Base-by-base conservation (phyloP, 2,888 invertebrate species). In the Chouioia cunea region DNA sequence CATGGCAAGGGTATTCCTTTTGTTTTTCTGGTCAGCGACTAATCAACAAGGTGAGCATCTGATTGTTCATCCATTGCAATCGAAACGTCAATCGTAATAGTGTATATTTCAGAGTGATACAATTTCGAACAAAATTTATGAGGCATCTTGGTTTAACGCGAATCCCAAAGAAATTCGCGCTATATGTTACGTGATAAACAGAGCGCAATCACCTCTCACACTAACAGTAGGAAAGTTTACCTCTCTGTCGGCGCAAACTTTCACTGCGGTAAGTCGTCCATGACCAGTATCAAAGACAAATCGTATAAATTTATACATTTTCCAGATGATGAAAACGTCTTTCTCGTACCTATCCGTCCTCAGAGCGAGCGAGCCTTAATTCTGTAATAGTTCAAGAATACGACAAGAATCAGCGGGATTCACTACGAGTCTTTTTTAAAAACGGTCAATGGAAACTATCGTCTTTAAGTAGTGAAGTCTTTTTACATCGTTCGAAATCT, bases 1-100 rank as follows among this genome's bases (percentile, higher is more conserved):
- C 71, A 1, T n/a, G 50, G 27, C 79, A 79, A 20, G 57, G 62
- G 4, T 77, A 77, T 22, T 53, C 78, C 47, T 77, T 74, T n/a
- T 79, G 79, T n/a, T 74, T 74, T 15, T 74, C 70, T 23, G 78
- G 79, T 3, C 79, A 79, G 65, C 76, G 78, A 65, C 70, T 79
- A 16, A 73, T 57, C n/a, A 58, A 56, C 4, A 76, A 78, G 75
- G 79, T 79, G 20, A 23, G 2, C 18, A 27, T 27, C 27, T 4
- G 18, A 20, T 52, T 4, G 20, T 14, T n/a, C 4, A 16, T 53
- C 4, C 2, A 56, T 6, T 27, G 23, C 18, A 18, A n/a, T 27
- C 6, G 6, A 27, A 4, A 27, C 6, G 6, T 27, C 6, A 27
- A 27, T 27, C 4, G 3, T 3, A 6, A n/a, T 23, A 50, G 36